phyloP scores from a whole-genome alignment of 2,797 vertebrate genomes.

The Microtus obscurus region DNA sequence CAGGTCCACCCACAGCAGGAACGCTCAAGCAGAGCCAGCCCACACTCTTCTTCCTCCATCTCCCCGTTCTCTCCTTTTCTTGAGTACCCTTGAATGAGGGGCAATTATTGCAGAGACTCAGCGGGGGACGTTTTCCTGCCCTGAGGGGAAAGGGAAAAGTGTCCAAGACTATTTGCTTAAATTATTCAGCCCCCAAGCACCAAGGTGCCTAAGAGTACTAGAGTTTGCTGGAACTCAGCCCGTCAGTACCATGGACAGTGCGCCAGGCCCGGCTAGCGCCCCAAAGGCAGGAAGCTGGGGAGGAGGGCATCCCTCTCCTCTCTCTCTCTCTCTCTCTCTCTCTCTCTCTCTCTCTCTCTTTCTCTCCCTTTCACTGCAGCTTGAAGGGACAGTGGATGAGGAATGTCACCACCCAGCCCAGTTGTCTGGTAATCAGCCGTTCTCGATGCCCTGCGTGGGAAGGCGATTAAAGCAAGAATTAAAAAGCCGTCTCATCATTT shows the following conservation, averaged over 20 bases:
- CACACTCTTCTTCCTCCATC: not conserved
- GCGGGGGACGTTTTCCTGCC: not conserved
- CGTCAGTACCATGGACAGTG: slow-evolving; percentile 70
- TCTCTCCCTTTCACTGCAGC: not conserved
- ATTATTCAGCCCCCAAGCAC: slow-evolving; percentile 55
- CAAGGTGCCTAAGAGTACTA: not conserved
- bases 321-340: too few species aligned
- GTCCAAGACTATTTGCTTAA: slow-evolving; percentile 59
- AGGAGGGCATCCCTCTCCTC: too few species aligned
- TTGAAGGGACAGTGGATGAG: slow-evolving; percentile 48
- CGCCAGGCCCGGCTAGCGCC: accelerated
- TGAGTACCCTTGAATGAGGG: slow-evolving; percentile 19
- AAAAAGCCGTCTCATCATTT: slow-evolving; percentile 79
- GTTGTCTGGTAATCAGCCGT: slow-evolving; percentile 75
- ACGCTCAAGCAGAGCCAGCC: not conserved
- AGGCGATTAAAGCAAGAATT: slow-evolving; percentile 81
- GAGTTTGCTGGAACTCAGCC: not conserved
- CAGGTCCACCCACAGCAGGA: not conserved
- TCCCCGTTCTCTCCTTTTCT: not conserved
- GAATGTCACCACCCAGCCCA: slow-evolving; percentile 47
- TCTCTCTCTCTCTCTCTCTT: not conserved
- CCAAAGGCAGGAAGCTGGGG: accelerated
- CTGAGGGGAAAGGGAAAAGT: not conserved
- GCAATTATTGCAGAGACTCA: slow-evolving; percentile 15
- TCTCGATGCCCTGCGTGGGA: slow-evolving; percentile 65